A percentile compares a stretch with the other conserved stretches of the same genome.
Conservation (phyloP, 2,797 vertebrate genomes). For the Fringilla coelebs region DNA sequence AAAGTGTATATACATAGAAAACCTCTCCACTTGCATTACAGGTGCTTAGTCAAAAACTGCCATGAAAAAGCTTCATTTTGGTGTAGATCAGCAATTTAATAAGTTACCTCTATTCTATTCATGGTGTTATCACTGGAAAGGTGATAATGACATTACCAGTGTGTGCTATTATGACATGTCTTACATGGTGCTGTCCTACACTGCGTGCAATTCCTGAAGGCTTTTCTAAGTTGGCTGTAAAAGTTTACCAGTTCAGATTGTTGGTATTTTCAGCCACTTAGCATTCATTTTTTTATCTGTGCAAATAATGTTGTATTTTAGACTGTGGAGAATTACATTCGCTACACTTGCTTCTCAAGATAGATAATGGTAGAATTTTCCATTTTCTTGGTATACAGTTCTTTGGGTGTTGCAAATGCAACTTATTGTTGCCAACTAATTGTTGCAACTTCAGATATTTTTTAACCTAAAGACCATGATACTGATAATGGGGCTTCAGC, state of each 20-base stretch:
- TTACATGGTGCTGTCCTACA: not conserved
- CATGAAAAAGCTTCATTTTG: not conserved
- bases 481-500: not conserved
- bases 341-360: not conserved
- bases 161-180: fast-evolving
- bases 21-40: not conserved
- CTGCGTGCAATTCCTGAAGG: not conserved
- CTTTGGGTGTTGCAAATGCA: not conserved
- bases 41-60: not conserved
- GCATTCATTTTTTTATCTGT: not conserved
- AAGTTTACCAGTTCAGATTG: not conserved
- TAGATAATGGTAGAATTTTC: not conserved
- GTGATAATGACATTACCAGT: not conserved
- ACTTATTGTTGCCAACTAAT: not conserved
- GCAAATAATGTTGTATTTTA: not conserved
- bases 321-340: not conserved
- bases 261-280: not conserved
- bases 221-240: not conserved
- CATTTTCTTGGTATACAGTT: not conserved
- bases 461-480: not conserved
- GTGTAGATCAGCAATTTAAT: not conserved
- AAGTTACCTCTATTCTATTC: not conserved
- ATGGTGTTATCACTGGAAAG: not conserved
- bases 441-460: not conserved
- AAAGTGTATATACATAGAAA: not conserved